A percentile compares a stretch with the other conserved stretches of the same genome.
Evolutionary conservation across 2,113 vertebrate genomes (phyloP).

Genomic region (Ginglymostoma cirratum): DNA sequence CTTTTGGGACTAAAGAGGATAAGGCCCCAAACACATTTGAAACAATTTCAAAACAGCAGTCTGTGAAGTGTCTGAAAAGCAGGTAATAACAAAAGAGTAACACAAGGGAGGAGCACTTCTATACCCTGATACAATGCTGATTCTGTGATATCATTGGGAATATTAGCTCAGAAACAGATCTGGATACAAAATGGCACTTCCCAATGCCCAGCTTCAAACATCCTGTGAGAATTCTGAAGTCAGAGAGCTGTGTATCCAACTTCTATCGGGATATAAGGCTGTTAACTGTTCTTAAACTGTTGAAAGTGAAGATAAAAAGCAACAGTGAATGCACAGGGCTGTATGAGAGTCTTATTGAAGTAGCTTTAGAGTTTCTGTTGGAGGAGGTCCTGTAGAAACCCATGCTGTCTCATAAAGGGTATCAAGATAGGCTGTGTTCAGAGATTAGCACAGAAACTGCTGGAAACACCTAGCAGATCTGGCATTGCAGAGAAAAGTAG

Average conservation of each 20-base stretch:
- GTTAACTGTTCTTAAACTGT: no score
- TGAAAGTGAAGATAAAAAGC: no score
- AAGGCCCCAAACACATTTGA: not conserved
- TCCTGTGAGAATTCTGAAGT: not conserved
- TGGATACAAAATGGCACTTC: not conserved
- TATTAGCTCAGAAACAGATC: not conserved
- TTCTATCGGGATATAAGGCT: not conserved
- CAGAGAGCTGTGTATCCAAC: not conserved
- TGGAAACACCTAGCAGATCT: not conserved
- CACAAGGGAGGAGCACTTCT: not conserved
- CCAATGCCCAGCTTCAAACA: not conserved
- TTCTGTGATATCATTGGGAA: not conserved
- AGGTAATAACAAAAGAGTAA: not conserved
- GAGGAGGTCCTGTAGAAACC: no score
- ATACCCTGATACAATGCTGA: not conserved
- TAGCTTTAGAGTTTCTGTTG: no score
- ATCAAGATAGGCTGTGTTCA: not conserved
- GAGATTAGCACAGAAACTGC: not conserved
- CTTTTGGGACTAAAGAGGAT: no score
- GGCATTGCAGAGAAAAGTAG: not conserved
- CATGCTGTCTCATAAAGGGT: no score
- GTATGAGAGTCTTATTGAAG: no score
- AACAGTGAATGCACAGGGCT: no score
- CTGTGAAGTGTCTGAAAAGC: not conserved
- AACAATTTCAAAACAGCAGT: not conserved